These are phyloP conservation scores for Oryctes rhinoceros DNA, from an alignment of 1,140 invertebrate species.

Conservation along the genomic window DNA sequence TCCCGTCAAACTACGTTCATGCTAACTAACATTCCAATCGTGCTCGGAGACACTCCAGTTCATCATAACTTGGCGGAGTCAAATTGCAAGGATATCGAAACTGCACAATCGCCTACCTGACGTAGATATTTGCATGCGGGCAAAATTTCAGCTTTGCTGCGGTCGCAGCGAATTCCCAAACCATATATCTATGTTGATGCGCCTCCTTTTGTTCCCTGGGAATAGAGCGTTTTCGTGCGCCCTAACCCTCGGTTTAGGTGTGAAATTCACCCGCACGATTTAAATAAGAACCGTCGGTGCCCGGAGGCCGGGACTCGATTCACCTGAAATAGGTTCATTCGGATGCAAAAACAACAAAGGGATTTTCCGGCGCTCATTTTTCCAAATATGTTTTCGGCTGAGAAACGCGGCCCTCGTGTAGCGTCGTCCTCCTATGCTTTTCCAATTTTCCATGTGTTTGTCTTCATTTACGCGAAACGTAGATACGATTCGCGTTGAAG, in stretches of 20 bases:
- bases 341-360: constrained; percentile 18
- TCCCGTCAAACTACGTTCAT: too few relatives aligned
- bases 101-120: constrained; percentile 5
- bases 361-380: constrained; percentile 8
- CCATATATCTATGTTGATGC: neutral
- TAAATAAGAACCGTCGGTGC: constrained; percentile 1
- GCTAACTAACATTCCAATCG: neutral
- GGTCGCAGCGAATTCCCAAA: neutral
- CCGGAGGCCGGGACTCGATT: neutral
- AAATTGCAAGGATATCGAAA: constrained; percentile 35
- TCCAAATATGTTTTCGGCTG: constrained; percentile 17
- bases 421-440: neutral
- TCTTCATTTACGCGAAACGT: neutral
- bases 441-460: constrained; percentile 16
- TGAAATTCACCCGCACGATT: constrained; percentile 19
- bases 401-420: neutral
- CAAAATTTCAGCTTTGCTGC: constrained; percentile 16
- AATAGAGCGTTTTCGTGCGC: neutral
- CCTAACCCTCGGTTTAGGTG: neutral
- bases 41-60: neutral
- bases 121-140: constrained; percentile 1
- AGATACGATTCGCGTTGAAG: neutral
- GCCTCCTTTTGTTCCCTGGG: neutral
- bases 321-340: neutral
- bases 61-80: neutral